phyloP scores from a whole-genome alignment of 1,140 invertebrate species.

The Caenorhabditis tropicalis region DNA sequence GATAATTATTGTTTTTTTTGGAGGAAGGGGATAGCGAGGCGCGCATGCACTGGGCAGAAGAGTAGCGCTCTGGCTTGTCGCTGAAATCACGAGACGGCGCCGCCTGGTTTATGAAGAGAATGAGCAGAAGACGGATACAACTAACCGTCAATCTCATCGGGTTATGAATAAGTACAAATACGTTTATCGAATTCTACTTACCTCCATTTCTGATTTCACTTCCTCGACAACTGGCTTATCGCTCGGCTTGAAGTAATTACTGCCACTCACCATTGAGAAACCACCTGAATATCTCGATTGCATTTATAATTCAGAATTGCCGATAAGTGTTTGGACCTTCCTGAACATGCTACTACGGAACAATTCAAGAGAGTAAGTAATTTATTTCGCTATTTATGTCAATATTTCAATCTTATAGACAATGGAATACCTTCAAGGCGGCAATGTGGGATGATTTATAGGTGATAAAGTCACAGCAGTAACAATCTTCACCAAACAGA shows the following conservation, averaged over 20 bases:
- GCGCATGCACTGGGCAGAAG: neutral
- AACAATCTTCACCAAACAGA: neutral
- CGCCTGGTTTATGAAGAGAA: neutral
- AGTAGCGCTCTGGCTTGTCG: neutral
- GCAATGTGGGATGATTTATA: neutral
- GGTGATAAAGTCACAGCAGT: neutral
- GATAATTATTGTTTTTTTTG: conserved; percentile 16
- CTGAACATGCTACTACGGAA: no score
- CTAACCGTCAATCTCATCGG: neutral
- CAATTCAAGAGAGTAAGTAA: neutral
- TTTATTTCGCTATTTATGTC: neutral
- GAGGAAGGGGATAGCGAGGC: neutral
- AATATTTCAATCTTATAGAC: neutral
- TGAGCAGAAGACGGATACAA: neutral
- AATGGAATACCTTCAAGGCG: conserved; percentile 3
- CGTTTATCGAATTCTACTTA: neutral
- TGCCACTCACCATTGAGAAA: conserved; percentile 19
- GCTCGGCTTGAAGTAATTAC: neutral
- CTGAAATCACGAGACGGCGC: neutral
- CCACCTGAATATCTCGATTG: neutral
- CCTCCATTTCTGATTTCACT: neutral
- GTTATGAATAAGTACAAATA: neutral
- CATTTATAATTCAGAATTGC: neutral
- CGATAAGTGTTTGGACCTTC: no score
- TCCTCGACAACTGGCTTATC: neutral